Base-by-base conservation (phyloP, 2,888 invertebrate genomes). In the Cephus runcator region DNA sequence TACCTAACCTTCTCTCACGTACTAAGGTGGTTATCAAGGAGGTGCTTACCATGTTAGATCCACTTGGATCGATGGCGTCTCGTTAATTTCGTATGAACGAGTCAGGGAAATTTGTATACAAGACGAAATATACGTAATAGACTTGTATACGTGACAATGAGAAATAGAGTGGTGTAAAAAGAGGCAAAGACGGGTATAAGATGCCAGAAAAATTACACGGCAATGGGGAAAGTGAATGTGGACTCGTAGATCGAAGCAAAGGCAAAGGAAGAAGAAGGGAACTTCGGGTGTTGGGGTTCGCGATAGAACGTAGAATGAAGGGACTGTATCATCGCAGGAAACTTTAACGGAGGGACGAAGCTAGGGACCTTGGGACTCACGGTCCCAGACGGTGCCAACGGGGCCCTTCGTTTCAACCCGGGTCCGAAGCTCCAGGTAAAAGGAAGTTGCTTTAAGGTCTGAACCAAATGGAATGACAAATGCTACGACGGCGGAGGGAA, bases 391-490 rank as follows among this genome's bases (percentile, higher is more conserved):
- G 34, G 71, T 75, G 56, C 36, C n/a, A 69, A 36, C 56, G 75
- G 56, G 75, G 75, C 15, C 75, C 68, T 40, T 23, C 15, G 34
- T 15, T 73, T 75, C 12, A 33, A 69, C 68, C 69, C 34, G 35
- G 33, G n/a, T 31, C 34, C n/a, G n/a, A 33, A 69, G 36, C 40
- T 84, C 83, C 88, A 85, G 89, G 88, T 88, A 89, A 88, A 88
- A 88, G 87, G 87, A 89, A 88, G 88, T 89, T 86, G 86, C 85
- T 79, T 87, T 81, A 84, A 83, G 76, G 79, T 74, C 69, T 69
- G 69, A 83, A 83, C 86, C 86, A 85, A 89, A 85, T 86, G 88
- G 87, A 90, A 90, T 90, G 90, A 91, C 89, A 90, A 91, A 91
- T 88, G 88, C 85, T 81, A 73, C 81, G 84, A 81, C 81, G 84